phyloP scores from a whole-genome alignment of 2,797 vertebrate species.

The Clarias laeviceps region DNA sequence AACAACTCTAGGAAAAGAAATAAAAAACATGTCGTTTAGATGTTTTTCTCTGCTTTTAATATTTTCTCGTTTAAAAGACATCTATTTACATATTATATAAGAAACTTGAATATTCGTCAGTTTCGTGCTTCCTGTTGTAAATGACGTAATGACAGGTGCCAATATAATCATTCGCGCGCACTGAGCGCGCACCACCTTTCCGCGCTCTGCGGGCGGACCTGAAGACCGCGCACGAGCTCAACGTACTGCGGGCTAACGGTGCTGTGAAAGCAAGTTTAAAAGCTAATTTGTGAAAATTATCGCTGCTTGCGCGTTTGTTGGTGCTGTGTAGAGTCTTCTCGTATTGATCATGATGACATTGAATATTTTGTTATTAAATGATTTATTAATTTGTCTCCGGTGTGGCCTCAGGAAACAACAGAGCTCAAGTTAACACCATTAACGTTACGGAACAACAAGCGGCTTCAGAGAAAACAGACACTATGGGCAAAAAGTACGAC shows the following conservation, averaged over 20 bases:
- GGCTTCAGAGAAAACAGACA: slow-evolving; percentile 15
- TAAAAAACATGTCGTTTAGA: too few relatives aligned
- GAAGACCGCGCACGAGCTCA: neutral
- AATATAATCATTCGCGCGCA: neutral
- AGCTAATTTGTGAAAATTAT: neutral
- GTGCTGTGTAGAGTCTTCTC: neutral
- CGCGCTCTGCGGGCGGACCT: too few relatives aligned
- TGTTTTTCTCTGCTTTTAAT: neutral
- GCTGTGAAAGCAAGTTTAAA: neutral
- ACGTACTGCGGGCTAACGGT: neutral
- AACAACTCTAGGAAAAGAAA: too few relatives aligned
- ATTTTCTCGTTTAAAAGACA: neutral
- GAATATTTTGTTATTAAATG: neutral
- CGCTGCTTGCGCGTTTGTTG: neutral
- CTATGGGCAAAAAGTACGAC: slow-evolving; percentile 55
- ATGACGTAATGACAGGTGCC: neutral
- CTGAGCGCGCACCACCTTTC: neutral
- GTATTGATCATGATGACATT: neutral
- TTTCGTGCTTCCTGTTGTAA: neutral
- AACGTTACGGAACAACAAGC: neutral
- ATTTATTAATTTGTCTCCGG: neutral
- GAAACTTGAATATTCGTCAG: too few relatives aligned
- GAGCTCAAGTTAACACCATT: neutral
- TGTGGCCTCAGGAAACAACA: neutral
- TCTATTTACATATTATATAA: neutral